These are phyloP conservation scores for Trachelus tabidus DNA, from an alignment of 2,888 invertebrate genomes.

Conservation along the genomic window DNA sequence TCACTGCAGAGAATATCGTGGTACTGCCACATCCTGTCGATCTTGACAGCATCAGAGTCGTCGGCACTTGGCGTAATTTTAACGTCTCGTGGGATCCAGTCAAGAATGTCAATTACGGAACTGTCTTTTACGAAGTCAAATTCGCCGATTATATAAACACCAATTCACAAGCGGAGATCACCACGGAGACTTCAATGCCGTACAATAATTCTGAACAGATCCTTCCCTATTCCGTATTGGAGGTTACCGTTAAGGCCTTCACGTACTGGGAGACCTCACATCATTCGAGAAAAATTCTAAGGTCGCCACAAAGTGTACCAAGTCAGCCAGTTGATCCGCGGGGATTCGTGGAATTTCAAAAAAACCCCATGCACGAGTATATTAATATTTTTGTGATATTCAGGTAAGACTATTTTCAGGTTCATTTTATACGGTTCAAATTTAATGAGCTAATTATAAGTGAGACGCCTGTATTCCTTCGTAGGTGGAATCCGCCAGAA, in stretches of 20 bases:
- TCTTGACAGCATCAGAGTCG: slow-evolving; percentile 74
- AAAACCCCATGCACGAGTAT: slow-evolving; percentile 59
- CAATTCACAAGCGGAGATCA: slow-evolving; percentile 68
- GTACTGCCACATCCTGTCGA: slow-evolving; percentile 83
- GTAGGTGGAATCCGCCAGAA: slow-evolving; percentile 85
- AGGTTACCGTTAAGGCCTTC: slow-evolving; percentile 81
- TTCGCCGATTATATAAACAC: slow-evolving; percentile 72
- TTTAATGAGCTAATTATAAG: slow-evolving; percentile 13
- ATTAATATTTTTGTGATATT: slow-evolving; percentile 51
- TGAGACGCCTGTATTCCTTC: slow-evolving; percentile 61
- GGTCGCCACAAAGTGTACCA: slow-evolving; percentile 86
- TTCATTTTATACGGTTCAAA: slow-evolving; percentile 33
- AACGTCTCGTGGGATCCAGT: slow-evolving; percentile 86
- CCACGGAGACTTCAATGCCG: slow-evolving; percentile 52
- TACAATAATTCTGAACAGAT: slow-evolving; percentile 67
- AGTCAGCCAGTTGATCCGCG: slow-evolving; percentile 79
- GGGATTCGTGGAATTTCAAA: slow-evolving; percentile 75
- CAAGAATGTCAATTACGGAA: slow-evolving; percentile 80
- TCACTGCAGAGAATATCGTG: slow-evolving; percentile 66
- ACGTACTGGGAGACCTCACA: slow-evolving; percentile 87
- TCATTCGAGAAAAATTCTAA: slow-evolving; percentile 72
- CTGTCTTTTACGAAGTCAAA: slow-evolving; percentile 85
- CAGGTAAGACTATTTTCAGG: slow-evolving; percentile 39
- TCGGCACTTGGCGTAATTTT: slow-evolving; percentile 83
- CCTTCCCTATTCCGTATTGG: slow-evolving; percentile 78